Conservation (phyloP, 2,888 invertebrate genomes). For the Scaptomyza reducta region DNA sequence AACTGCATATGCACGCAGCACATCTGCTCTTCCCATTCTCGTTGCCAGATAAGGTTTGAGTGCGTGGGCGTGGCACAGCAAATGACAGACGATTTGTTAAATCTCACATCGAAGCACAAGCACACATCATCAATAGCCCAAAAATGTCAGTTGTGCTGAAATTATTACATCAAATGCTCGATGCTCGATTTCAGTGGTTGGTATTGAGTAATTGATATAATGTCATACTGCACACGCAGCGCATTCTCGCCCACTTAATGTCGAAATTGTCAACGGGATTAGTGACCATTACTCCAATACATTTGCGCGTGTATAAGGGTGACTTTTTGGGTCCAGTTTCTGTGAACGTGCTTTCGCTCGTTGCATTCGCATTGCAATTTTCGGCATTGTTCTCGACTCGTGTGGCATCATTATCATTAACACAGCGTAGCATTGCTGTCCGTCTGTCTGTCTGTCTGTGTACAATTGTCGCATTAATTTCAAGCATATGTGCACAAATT, state of each 20-base stretch:
- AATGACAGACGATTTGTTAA: slow-evolving; percentile 36
- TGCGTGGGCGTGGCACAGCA: slow-evolving; percentile 48
- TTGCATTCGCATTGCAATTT: slow-evolving; percentile 30
- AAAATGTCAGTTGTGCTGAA: slow-evolving; percentile 70
- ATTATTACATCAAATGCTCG: slow-evolving; percentile 80
- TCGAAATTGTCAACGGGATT: slow-evolving; percentile 74
- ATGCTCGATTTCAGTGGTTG: slow-evolving; percentile 65
- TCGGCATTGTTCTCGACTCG: slow-evolving; percentile 10
- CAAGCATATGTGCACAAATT: slow-evolving; percentile 73
- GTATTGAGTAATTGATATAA: slow-evolving; percentile 76
- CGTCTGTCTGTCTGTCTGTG: slow-evolving; percentile 10
- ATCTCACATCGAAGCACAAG: slow-evolving; percentile 36
- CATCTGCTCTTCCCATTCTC: slow-evolving; percentile 16
- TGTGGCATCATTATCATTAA: slow-evolving; percentile 65
- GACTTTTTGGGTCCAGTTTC: not conserved
- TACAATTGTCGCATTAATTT: slow-evolving; percentile 69
- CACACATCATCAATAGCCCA: slow-evolving; percentile 52
- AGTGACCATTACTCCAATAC: slow-evolving; percentile 36
- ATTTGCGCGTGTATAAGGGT: not conserved
- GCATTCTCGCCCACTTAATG: slow-evolving; percentile 72
- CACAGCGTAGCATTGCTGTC: slow-evolving; percentile 24
- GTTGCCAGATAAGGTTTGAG: not conserved
- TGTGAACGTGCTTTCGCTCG: slow-evolving; percentile 44
- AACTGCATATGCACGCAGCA: slow-evolving; percentile 27
- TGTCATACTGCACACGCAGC: slow-evolving; percentile 44